Base-by-base conservation (phyloP, 2,888 invertebrate genomes). In the Caenorhabditis angaria region DNA sequence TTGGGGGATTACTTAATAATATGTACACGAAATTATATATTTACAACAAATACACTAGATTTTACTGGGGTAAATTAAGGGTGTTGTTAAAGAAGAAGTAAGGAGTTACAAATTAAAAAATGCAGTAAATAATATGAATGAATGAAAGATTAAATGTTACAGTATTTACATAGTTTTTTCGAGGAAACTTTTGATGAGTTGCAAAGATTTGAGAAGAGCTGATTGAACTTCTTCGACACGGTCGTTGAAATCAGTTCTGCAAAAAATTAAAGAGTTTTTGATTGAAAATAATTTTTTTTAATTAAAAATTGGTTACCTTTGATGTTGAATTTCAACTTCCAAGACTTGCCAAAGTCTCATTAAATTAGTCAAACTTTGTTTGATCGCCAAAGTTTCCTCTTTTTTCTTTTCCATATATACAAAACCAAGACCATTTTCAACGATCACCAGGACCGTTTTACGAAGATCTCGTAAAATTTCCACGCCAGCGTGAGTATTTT, bases 341-440 rank as follows among this genome's bases (percentile, higher is more conserved):
- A 68, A 62, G 20, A 51, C 65, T 29, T 50, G 27, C 72, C 72
- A 73, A 27, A 61, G 66, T 28, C 68, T 68, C 65, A 62, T 59
- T 29, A 73, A 61, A 25, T 73, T 65, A 2, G 32, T 59, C 18
- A 73, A 59, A 29, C 51, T 57, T 47, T 62, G 29, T 48, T 73
- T 73, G 8, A 55, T 51, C 28, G n/a, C 29, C 32, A 53, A 27
- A 27, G 25, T 50, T 22, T 53, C 72, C 50, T 59, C 66, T 6
- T 41, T 51, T 6, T 65, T 59, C 64, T 67, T 72, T 57, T 67
- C 58, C 35, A 50, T 67, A 65, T 73, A 73, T 65, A 73, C 72
- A 65, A 27, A 62, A 24, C 56, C 72, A 55, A 73, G 68, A 50
- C 72, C 72, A 59, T 73, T 73, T 47, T 73, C 68, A 47, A 73